Evolutionary conservation across 1,140 invertebrate species (phyloP), one percentile per base, ranked within the genome.

Genomic region (Drosophila prosaltans): DNA sequence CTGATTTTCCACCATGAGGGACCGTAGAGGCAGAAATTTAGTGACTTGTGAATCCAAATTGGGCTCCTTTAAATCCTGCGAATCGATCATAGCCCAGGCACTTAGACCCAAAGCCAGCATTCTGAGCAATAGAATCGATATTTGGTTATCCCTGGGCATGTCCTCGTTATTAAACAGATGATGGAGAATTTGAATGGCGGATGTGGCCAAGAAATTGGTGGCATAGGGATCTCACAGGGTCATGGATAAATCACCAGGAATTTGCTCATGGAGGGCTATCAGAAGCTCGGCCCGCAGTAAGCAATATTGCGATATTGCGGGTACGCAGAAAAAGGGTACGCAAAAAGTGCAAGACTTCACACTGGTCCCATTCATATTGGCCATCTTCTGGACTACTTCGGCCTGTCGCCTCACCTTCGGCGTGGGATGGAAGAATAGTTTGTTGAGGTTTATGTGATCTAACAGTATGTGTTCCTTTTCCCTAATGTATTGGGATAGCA

Each of bases 81-180:
- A 97, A 92, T 98, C 97, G 72, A 99, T 98, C 96, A 99, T 99
- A 41, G 98, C 96, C 98, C 98, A 99, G 4, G 98, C 97, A 91
- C 97, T 97, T 10, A 99, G 93, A 5, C 98, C 98, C 43, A 99
- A 92, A 3, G 97, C 96, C 58, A 99, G 93, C 97, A 99, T 98
- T 89, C 98, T 94, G 36, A 99, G 92, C 61, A 99, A 92, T n/a
- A 99, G 92, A 72, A 98, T 96, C 43, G 99, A 93, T 69, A 99
- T 97, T 57, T 96, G 94, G 93, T 98, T 98, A 81, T 99, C 97
- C 84, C 98, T 94, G 7, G 98, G 97, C 85, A 98, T 92, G n/a
- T 94, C 94, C 93, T 99, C 98, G 68, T 96, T 96, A 81, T 97
- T 97, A 71, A 99, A 97, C 57, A 98, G 94, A 93, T 98, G 96